Evolutionary conservation across 2,113 vertebrate species (phyloP), one percentile per base, ranked within the genome.

Genomic region (Gadus macrocephalus): DNA sequence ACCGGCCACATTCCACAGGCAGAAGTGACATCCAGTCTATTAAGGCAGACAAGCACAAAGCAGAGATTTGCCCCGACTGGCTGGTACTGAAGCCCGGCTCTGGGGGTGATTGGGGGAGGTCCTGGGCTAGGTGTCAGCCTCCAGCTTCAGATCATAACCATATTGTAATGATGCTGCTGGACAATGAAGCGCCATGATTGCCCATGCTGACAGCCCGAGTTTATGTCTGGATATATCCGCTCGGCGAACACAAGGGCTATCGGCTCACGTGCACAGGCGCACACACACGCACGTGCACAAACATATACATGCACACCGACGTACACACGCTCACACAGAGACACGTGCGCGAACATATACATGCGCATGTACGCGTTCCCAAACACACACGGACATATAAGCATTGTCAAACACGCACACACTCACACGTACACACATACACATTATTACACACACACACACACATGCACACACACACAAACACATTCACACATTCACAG

Each of bases 31-130:
- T 96, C 91, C 94, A 95, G 95, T 96, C 97, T 96, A 98, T 98
- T 98, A 97, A 97, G 94, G 95, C 95, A 97, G 96, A 98, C 95
- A 96, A 96, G 95, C 96, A 96, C 95, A 96, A 95, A 95, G 94
- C 95, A 95, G 93, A 97, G 95, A 97, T 97, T 95, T 96, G 95
- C 95, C 96, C 96, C 93, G 93, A 94, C 95, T 94, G 92, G 93
- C 93, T 94, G 93, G 90, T 96, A 93, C 94, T 96, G 95, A 94
- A 95, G 92, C 91, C 42, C 92, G 90, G 92, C 94, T 96, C 95
- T 95, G 93, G 93, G 93, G 95, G 94, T 96, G 96, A 96, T 97
- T 95, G 93, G 93, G 42, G 96, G 95, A 96, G 94, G 95, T 98
- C 96, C 94, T 94, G 90, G 91, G 93, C 92, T 94, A 95, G 94